Percentiles rank a stretch among this genome's conserved stretches.
phyloP scores from a whole-genome alignment of 2,888 invertebrate genomes.

The Athetis lepigone region DNA sequence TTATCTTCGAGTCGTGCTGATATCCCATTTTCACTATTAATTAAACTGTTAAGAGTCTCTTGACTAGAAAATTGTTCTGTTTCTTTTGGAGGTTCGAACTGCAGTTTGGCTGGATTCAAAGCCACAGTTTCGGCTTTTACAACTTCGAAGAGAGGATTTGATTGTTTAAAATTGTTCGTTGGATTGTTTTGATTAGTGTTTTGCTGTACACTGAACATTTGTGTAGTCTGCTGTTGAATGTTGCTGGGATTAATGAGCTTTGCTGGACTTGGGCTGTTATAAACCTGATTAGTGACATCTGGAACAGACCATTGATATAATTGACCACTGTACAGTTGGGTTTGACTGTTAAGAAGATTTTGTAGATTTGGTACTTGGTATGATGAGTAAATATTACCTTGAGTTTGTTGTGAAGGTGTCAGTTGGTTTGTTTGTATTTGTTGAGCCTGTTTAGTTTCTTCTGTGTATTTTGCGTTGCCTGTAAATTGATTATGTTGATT shows the following conservation, averaged over 20 bases:
- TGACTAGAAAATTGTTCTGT: conserved; percentile 70
- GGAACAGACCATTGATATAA: conserved; percentile 85
- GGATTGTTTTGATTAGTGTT: conserved; percentile 52
- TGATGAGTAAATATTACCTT: conserved; percentile 65
- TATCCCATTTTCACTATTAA: conserved; percentile 78
- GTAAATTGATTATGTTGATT: conserved; percentile 64
- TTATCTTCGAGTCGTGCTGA: conserved; percentile 84
- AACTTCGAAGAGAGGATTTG: conserved; percentile 71
- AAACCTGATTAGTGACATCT: conserved; percentile 82
- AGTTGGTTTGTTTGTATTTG: conserved; percentile 67
- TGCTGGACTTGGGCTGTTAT: conserved; percentile 75
- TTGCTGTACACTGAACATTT: conserved; percentile 59
- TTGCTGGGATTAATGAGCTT: conserved; percentile 64
- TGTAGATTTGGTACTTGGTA: conserved; percentile 64
- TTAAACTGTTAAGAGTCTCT: conserved; percentile 73
- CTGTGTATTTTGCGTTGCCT: conserved; percentile 62
- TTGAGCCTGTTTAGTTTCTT: conserved; percentile 59
- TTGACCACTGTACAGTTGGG: conserved; percentile 84
- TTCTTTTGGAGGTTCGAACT: conserved; percentile 70
- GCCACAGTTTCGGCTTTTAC: conserved; percentile 76
- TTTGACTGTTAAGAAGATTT: conserved; percentile 66
- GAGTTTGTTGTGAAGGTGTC: conserved; percentile 65
- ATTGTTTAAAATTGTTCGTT: conserved; percentile 40
- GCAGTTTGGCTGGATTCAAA: conserved; percentile 72
- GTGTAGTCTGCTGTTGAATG: conserved; percentile 60